Conservation (phyloP, 2,888 invertebrate species). For the Drosophila affinis region DNA sequence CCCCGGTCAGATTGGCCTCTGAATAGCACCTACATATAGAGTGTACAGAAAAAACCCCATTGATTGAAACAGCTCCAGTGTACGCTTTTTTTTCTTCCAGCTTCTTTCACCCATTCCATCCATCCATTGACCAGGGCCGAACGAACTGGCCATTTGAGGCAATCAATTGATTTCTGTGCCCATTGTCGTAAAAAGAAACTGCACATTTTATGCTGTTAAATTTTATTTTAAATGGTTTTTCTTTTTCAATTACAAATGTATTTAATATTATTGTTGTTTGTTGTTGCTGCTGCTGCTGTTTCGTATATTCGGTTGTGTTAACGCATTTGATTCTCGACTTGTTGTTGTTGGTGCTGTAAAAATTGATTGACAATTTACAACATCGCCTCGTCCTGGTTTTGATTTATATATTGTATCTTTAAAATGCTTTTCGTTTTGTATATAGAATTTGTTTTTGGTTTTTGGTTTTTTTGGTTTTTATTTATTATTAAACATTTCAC, state of each 20-base stretch:
- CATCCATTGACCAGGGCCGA: conserved; percentile 18
- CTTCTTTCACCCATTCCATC: neutral
- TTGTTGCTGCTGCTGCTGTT: conserved; percentile 59
- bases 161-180: conserved; percentile 4
- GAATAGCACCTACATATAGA: too few relatives aligned
- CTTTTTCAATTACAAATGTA: conserved; percentile 72
- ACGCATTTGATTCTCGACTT: conserved; percentile 50
- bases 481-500: conserved; percentile 79
- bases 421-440: conserved; percentile 66
- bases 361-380: conserved; percentile 50
- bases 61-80: neutral
- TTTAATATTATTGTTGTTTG: conserved; percentile 71
- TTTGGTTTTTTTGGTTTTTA: conserved; percentile 43
- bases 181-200: conserved; percentile 28
- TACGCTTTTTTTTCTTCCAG: neutral
- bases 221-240: conserved; percentile 72
- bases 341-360: conserved; percentile 40
- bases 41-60: neutral
- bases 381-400: conserved; percentile 39
- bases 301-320: conserved; percentile 44
- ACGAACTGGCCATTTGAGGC: conserved; percentile 11
- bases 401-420: conserved; percentile 52
- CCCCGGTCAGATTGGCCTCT: too few relatives aligned
- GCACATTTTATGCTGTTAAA: conserved; percentile 64
- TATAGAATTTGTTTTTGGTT: conserved; percentile 62